Conservation (phyloP, 1,140 invertebrate genomes). For the Lucilia cuprina region DNA sequence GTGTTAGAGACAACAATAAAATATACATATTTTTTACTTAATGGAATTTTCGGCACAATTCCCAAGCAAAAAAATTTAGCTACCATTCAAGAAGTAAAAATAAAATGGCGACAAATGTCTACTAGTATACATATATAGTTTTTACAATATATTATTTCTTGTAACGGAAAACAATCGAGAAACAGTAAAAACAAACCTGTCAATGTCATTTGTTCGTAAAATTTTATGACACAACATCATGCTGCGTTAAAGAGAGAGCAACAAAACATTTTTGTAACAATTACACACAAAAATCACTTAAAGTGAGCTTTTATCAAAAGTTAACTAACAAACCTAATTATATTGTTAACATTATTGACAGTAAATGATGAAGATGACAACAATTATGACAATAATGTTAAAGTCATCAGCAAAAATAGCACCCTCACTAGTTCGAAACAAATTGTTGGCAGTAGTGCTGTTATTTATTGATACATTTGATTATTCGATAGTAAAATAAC, state of each 20-base stretch:
- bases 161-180: neutral
- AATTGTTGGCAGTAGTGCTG: neutral
- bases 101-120: neutral
- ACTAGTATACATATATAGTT: neutral
- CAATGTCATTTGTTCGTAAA: neutral
- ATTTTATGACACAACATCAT: neutral
- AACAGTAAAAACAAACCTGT: neutral
- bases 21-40: neutral
- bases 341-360: neutral
- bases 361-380: neutral
- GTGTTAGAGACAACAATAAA: neutral
- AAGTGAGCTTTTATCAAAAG: neutral
- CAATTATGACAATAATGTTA: neutral
- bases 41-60: conserved; percentile 9
- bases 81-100: neutral
- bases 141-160: neutral
- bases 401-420: neutral
- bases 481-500: too few relatives aligned
- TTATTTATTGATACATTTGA: too few relatives aligned
- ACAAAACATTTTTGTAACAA: neutral
- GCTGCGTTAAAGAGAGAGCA: neutral
- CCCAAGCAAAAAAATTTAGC: neutral
- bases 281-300: neutral
- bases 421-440: too few relatives aligned
- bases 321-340: conserved; percentile 4